A percentile compares a stretch with the other conserved stretches of the same genome.
phyloP scores from a whole-genome alignment of 2,113 vertebrate species.

The Thunnus thynnus region DNA sequence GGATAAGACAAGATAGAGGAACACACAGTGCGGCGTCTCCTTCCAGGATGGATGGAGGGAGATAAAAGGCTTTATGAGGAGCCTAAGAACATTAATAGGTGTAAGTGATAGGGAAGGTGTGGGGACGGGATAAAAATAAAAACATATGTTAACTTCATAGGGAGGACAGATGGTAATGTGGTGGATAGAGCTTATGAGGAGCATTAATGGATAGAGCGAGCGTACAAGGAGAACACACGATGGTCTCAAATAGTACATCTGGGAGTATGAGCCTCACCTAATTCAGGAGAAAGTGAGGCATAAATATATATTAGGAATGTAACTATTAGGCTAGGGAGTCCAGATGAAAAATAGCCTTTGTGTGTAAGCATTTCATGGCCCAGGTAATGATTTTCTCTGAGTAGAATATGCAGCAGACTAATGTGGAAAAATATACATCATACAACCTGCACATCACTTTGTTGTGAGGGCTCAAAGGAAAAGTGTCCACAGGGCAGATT shows the following conservation, averaged over 20 bases:
- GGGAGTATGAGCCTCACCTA: conserved; percentile 59
- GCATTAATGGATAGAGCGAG: conserved; percentile 68
- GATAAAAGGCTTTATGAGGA: conserved; percentile 62
- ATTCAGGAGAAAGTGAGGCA: conserved; percentile 36
- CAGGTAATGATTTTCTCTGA: conserved; percentile 58
- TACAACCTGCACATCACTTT: background rate
- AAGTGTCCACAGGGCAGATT: conserved; percentile 36
- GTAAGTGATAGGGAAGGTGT: conserved; percentile 51
- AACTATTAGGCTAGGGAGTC: conserved; percentile 47
- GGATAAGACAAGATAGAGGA: conserved; percentile 44
- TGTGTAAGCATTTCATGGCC: conserved; percentile 53
- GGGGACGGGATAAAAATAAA: conserved; percentile 63
- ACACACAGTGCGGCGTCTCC: conserved; percentile 41
- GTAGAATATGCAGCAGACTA: conserved; percentile 31
- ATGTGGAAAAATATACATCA: conserved; percentile 46
- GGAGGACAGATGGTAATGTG: conserved; percentile 65
- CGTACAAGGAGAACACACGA: conserved; percentile 61
- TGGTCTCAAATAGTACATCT: conserved; percentile 69
- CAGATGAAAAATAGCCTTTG: conserved; percentile 59
- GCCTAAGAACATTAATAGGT: conserved; percentile 68
- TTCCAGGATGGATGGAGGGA: conserved; percentile 54
- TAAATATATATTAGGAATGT: conserved; percentile 57
- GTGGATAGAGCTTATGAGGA: conserved; percentile 43
- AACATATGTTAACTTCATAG: conserved; percentile 66
- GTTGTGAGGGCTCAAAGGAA: background rate